phyloP scores from a whole-genome alignment of 2,888 invertebrate genomes.

The Emmelina monodactyla region DNA sequence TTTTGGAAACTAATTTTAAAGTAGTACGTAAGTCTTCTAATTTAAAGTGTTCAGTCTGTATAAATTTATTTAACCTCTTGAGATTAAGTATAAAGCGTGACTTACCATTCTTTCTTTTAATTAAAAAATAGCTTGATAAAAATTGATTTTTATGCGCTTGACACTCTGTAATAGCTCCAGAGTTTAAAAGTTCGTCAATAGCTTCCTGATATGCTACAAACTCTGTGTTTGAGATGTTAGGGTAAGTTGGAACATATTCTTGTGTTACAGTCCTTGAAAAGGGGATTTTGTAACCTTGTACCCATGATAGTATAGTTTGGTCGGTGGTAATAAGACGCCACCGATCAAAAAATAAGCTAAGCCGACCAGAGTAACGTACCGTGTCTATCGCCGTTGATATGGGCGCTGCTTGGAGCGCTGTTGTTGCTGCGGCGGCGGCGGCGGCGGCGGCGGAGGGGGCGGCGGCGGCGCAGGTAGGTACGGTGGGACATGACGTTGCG shows the following conservation, averaged over 20 bases:
- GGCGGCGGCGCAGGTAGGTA: neutral
- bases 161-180: too few relatives aligned
- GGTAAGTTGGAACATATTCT: neutral
- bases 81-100: constrained; percentile 10
- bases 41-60: constrained; percentile 6
- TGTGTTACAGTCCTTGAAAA: constrained; percentile 6
- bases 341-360: constrained; percentile 5
- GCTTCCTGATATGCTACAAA: neutral
- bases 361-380: constrained; percentile 11
- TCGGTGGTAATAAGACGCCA: constrained; percentile 11
- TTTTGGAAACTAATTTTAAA: constrained; percentile 4
- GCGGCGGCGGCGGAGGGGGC: constrained; percentile 2
- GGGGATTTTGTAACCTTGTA: constrained; percentile 9
- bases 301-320: constrained; percentile 6
- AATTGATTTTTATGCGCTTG: constrained; percentile 5
- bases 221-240: neutral
- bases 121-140: constrained; percentile 7
- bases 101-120: constrained; percentile 7
- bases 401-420: constrained; percentile 2
- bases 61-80: constrained; percentile 8
- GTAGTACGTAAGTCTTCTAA: constrained; percentile 8
- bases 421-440: constrained; percentile 2
- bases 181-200: neutral
- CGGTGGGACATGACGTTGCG: too few relatives aligned
- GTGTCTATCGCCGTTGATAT: constrained; percentile 5